These are phyloP conservation scores for Lepidurus arcticus DNA, from an alignment of 1,140 invertebrate species.

Conservation along the genomic window DNA sequence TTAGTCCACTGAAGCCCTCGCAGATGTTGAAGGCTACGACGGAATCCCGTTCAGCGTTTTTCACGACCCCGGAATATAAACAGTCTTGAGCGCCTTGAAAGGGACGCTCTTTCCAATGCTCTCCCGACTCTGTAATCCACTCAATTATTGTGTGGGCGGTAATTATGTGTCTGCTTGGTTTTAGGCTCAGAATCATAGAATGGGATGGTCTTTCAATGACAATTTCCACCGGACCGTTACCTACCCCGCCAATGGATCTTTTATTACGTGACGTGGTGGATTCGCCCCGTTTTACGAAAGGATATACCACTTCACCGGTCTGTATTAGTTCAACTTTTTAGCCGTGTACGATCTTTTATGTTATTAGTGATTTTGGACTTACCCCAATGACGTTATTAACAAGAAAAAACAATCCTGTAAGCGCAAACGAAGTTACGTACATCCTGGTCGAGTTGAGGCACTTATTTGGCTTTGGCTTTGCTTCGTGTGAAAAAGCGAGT, in stretches of 20 bases:
- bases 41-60: conserved; percentile 24
- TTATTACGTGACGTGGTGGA: background rate
- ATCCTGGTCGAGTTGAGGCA: background rate
- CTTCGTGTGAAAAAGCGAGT: background rate
- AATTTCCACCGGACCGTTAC: background rate
- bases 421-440: background rate
- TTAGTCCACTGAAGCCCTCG: conserved; percentile 34
- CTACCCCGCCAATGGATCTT: background rate
- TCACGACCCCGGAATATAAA: conserved; percentile 1
- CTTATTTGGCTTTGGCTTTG: background rate
- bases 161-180: conserved; percentile 29
- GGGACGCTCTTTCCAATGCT: conserved; percentile 16
- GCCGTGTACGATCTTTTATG: background rate
- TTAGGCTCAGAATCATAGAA: conserved; percentile 28
- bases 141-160: conserved; percentile 29
- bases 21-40: conserved; percentile 34
- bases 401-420: background rate
- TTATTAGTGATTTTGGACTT: background rate
- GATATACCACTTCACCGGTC: background rate
- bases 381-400: background rate
- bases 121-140: conserved; percentile 31
- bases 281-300: background rate
- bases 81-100: background rate
- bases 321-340: background rate
- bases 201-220: background rate